Evolutionary conservation across 2,888 invertebrate species (phyloP).

Genomic region (Galeruca laticollis): DNA sequence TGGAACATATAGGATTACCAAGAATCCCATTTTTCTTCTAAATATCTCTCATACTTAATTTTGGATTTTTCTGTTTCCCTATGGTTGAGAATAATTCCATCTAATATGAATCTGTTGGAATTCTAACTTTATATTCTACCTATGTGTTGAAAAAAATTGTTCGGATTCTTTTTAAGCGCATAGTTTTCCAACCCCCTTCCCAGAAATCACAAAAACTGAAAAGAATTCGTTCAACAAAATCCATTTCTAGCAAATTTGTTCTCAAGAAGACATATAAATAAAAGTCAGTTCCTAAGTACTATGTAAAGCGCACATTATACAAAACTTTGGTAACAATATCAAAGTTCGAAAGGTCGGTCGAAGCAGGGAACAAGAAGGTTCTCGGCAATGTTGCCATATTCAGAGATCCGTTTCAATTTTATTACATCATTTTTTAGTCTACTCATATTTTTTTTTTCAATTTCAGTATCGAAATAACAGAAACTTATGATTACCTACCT

Average conservation of each 20-base stretch:
- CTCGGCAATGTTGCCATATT: conserved; percentile 20
- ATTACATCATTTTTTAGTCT: not conserved
- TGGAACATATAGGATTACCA: too few relatives aligned
- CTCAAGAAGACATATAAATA: conserved; percentile 31
- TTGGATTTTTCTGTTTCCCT: too few relatives aligned
- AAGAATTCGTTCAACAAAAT: conserved; percentile 27
- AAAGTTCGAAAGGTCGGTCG: conserved; percentile 54
- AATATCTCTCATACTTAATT: too few relatives aligned
- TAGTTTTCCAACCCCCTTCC: too few relatives aligned
- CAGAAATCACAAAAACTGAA: not conserved
- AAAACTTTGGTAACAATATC: conserved; percentile 54
- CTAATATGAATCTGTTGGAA: too few relatives aligned
- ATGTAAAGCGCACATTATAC: conserved; percentile 40
- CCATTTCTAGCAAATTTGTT: conserved; percentile 29
- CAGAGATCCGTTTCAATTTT: not conserved
- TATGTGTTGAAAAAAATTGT: not conserved
- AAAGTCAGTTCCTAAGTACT: conserved; percentile 33
- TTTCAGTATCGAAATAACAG: not conserved
- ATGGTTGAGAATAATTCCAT: too few relatives aligned
- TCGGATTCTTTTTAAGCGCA: not conserved
- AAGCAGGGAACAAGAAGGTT: conserved; percentile 24
- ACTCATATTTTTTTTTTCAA: not conserved
- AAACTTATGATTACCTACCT: not conserved
- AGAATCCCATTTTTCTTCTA: too few relatives aligned
- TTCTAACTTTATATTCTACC: too few relatives aligned